Evolutionary conservation across 30 jellyfish, hydroid and myxozoan species (phyloP).

Genomic region (Mastigias papua): DNA sequence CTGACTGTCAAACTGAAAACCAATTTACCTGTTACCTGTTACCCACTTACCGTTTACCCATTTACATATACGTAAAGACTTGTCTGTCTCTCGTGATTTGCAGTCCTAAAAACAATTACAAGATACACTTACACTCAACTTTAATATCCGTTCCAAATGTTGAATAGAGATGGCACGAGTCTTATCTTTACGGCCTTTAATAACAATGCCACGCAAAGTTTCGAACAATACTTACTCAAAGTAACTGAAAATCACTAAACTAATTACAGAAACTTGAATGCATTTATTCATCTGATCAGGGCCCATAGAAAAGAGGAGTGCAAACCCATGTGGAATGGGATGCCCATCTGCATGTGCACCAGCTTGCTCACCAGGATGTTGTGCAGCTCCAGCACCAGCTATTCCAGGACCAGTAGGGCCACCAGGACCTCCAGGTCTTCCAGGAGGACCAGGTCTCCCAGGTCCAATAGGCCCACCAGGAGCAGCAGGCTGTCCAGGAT

Average conservation of each 20-base stretch:
- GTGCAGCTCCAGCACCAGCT: constrained; percentile 76
- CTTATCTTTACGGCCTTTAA: neutral
- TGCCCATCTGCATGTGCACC: constrained; percentile 97
- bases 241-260: neutral
- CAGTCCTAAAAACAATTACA: neutral
- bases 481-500: constrained; percentile 83
- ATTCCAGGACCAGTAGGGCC: constrained; percentile 74
- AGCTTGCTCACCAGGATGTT: constrained; percentile 91
- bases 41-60: too few species aligned
- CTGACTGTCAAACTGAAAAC: too few species aligned
- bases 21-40: too few species aligned
- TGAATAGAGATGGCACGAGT: neutral
- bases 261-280: too few species aligned
- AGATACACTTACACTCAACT: neutral
- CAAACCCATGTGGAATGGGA: constrained; percentile 91
- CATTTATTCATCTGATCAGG: constrained; percentile 26
- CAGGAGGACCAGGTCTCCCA: constrained; percentile 71
- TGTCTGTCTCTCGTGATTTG: too few species aligned
- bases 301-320: constrained; percentile 75
- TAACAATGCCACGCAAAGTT: neutral
- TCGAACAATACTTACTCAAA: neutral
- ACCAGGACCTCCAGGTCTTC: constrained; percentile 87
- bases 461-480: constrained; percentile 87
- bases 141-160: neutral
- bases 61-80: too few species aligned